These are phyloP conservation scores for Tricholaema leucomelas DNA, from an alignment of 2,113 vertebrate genomes.

Conservation along the genomic window DNA sequence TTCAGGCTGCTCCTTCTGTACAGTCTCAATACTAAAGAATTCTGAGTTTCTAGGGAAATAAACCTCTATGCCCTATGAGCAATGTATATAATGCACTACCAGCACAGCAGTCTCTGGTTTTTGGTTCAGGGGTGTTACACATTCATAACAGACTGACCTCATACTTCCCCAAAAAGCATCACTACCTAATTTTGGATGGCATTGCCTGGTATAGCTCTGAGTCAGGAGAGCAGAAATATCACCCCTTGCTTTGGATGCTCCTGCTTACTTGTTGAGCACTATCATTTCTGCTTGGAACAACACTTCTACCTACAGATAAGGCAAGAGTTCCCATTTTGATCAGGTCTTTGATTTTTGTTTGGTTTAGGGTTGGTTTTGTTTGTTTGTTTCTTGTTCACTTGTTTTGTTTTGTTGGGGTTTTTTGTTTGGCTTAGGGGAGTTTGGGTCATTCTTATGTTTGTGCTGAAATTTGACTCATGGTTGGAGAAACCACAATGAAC, in stretches of 20 bases:
- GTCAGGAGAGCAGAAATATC: background rate
- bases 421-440: no score
- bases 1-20: background rate
- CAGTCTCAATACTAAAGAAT: background rate
- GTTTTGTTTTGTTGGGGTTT: no score
- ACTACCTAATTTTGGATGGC: background rate
- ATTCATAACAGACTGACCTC: background rate
- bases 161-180: background rate
- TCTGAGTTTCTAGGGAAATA: background rate
- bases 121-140: background rate
- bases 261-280: background rate
- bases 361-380: no score
- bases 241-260: background rate
- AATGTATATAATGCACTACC: background rate
- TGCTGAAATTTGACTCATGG: background rate
- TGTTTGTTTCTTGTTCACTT: no score
- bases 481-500: background rate
- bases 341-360: no score
- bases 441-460: background rate
- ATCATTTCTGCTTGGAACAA: background rate
- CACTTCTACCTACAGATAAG: background rate
- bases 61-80: background rate
- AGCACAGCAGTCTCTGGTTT: background rate
- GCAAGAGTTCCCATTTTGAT: background rate
- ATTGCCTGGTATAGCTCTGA: background rate